Conservation (phyloP, 2,797 vertebrate species). For the Phrynocephalus forsythii region DNA sequence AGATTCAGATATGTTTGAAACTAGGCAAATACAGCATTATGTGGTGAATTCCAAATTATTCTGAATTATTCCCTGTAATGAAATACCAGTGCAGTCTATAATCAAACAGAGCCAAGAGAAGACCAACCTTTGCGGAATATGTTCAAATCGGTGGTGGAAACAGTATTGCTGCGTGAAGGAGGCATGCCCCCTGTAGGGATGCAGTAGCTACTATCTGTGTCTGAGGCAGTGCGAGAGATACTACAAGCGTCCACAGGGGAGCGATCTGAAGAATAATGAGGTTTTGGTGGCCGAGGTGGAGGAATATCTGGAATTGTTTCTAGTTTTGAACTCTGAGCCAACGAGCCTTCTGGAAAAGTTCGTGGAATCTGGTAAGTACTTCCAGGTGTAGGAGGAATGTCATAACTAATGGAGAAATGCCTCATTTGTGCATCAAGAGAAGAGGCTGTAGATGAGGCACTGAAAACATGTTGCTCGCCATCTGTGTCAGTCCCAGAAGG, state of each 20-base stretch:
- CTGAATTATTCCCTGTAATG: background rate
- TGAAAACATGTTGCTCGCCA: slow-evolving; percentile 92
- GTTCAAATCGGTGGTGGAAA: slow-evolving; percentile 89
- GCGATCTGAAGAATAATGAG: slow-evolving; percentile 86
- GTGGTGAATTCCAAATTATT: too few relatives aligned
- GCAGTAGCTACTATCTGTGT: slow-evolving; percentile 92
- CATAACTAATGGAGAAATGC: slow-evolving; percentile 92
- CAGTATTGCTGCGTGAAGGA: slow-evolving; percentile 91
- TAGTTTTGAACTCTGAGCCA: slow-evolving; percentile 81
- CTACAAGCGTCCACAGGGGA: slow-evolving; percentile 90
- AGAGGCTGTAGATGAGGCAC: slow-evolving; percentile 82
- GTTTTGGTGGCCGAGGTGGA: slow-evolving; percentile 95
- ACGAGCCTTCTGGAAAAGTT: slow-evolving; percentile 82
- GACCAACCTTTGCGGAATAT: slow-evolving; percentile 91
- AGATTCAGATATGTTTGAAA: too few relatives aligned
- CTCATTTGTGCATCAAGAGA: slow-evolving; percentile 88
- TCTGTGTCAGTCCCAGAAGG: slow-evolving; percentile 81
- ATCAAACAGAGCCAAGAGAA: accelerated
- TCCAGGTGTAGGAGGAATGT: slow-evolving; percentile 95
- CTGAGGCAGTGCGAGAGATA: slow-evolving; percentile 86
- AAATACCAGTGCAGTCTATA: accelerated
- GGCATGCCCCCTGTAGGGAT: slow-evolving; percentile 84
- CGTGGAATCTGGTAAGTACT: slow-evolving; percentile 94
- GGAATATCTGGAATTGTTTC: slow-evolving; percentile 87
- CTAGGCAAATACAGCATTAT: too few relatives aligned